Evolutionary conservation across 2,113 vertebrate genomes (phyloP).

Genomic region (Theristicus caerulescens): DNA sequence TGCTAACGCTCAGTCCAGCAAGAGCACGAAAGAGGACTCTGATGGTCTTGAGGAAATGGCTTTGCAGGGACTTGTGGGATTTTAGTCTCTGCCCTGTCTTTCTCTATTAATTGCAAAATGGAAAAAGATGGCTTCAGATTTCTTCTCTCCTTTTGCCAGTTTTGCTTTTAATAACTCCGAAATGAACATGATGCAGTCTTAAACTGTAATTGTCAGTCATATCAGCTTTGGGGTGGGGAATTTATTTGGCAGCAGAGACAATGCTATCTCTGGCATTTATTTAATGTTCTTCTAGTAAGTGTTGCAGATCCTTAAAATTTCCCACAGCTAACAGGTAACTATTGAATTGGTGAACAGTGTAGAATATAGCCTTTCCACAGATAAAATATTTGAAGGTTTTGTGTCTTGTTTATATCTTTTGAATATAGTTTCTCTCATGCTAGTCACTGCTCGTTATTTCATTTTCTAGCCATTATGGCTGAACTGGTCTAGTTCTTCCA

Average conservation of each 20-base stretch:
- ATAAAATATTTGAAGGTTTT: background rate
- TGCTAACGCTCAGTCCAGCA: background rate
- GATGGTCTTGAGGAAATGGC: background rate
- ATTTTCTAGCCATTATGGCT: background rate
- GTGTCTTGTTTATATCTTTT: background rate
- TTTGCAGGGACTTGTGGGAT: background rate
- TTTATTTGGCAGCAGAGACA: constrained; percentile 1
- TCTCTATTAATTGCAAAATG: background rate
- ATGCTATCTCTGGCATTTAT: background rate
- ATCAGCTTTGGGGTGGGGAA: background rate
- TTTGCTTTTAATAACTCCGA: constrained; percentile 30
- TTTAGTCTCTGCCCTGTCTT: background rate
- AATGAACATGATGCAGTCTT: background rate
- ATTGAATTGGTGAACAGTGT: background rate
- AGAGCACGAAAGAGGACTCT: rapidly evolving
- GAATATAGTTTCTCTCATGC: background rate
- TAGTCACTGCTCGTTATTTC: background rate
- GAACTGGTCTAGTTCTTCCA: background rate
- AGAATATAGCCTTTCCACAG: background rate
- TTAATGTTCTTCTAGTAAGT: background rate
- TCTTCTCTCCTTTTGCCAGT: background rate
- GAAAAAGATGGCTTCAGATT: background rate
- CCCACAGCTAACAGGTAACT: background rate
- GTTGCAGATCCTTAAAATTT: constrained; percentile 10
- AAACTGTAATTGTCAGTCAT: background rate